Conservation (phyloP, 1,140 invertebrate species). For the Pinna nobilis region DNA sequence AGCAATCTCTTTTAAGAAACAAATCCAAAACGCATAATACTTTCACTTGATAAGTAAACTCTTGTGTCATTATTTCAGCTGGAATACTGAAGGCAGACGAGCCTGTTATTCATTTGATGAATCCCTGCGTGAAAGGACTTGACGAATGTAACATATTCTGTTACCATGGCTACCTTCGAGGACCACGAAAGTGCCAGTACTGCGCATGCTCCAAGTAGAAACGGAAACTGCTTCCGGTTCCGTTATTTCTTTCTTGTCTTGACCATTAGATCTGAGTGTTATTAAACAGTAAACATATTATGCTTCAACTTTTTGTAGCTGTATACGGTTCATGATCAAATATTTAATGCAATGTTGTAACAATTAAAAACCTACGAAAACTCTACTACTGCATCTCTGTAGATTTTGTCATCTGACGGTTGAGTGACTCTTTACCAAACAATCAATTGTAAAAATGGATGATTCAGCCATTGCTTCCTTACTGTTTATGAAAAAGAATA, state of each 20-base stretch:
- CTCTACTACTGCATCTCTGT: too few species aligned
- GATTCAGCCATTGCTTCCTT: too few species aligned
- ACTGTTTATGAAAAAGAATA: too few species aligned
- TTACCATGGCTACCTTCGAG: conserved; percentile 35
- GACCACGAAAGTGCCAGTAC: conserved; percentile 36
- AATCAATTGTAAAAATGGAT: too few species aligned
- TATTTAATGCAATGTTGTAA: too few species aligned
- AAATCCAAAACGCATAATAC: not conserved
- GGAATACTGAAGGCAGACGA: conserved; percentile 15
- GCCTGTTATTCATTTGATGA: conserved; percentile 30
- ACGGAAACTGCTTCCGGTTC: not conserved
- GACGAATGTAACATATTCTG: conserved; percentile 39
- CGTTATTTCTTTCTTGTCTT: not conserved
- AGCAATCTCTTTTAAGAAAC: not conserved
- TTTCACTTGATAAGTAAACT: not conserved
- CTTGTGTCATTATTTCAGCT: conserved; percentile 1
- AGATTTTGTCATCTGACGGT: too few species aligned
- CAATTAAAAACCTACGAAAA: too few species aligned
- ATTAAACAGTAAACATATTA: too few species aligned
- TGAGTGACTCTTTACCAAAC: too few species aligned
- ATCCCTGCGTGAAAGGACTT: conserved; percentile 31
- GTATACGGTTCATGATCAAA: too few species aligned
- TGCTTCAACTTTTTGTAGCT: too few species aligned
- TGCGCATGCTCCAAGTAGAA: conserved; percentile 22
- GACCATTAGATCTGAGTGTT: too few species aligned